A percentile compares a stretch with the other conserved stretches of the same genome.
These are phyloP conservation scores for Thaleichthys pacificus DNA, from an alignment of 2,797 vertebrate species.

Conservation along the genomic window DNA sequence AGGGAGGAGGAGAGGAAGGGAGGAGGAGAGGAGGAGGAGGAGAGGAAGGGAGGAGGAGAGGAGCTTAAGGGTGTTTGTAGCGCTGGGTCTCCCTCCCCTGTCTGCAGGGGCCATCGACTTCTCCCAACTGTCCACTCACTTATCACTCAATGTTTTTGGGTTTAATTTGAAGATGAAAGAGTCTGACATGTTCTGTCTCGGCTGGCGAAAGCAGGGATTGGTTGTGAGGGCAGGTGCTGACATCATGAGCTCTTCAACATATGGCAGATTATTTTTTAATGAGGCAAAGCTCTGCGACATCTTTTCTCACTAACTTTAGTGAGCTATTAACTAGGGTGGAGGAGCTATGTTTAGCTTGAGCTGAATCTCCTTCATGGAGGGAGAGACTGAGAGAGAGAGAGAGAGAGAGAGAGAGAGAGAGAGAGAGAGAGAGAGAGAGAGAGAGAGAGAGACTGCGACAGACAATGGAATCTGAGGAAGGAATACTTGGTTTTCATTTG, in stretches of 20 bases:
- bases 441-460: neutral
- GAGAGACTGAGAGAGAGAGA: neutral
- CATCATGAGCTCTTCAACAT: constrained; percentile 53
- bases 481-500: too few relatives aligned
- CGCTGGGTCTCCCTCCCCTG: too few relatives aligned
- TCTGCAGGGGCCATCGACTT: too few relatives aligned
- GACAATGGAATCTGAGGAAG: neutral
- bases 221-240: constrained; percentile 37
- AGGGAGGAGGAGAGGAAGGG: neutral
- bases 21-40: neutral
- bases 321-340: constrained; percentile 21
- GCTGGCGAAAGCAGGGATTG: neutral
- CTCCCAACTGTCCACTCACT: too few relatives aligned
- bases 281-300: constrained; percentile 57
- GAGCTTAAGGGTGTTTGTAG: too few relatives aligned
- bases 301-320: constrained; percentile 50
- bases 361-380: constrained; percentile 51
- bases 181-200: neutral
- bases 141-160: neutral
- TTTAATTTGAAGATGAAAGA: neutral
- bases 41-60: neutral
- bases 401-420: neutral
- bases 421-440: neutral
- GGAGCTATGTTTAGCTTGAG: constrained; percentile 53
- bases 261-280: constrained; percentile 65